Conservation (phyloP, 53 echinoderm and acorn worm species). For the Apostichopus leukothele region DNA sequence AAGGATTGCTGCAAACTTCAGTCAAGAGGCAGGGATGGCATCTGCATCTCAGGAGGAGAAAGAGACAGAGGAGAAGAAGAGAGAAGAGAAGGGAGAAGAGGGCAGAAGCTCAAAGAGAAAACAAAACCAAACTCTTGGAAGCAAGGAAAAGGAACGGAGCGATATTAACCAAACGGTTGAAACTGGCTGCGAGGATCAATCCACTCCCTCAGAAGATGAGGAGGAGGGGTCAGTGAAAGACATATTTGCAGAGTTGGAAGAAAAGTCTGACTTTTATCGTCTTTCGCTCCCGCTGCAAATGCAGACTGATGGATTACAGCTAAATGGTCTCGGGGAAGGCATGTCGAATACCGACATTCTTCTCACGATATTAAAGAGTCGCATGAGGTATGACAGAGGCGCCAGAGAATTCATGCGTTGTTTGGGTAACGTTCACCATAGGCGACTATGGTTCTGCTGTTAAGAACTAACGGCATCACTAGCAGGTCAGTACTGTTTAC, state of each 20-base stretch:
- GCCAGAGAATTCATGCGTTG: slow-evolving; percentile 36
- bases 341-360: slow-evolving; percentile 34
- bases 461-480: neutral
- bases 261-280: slow-evolving; percentile 30
- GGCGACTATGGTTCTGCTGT: neutral
- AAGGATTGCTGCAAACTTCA: no score
- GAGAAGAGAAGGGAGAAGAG: neutral
- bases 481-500: no score
- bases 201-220: neutral
- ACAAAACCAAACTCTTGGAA: neutral
- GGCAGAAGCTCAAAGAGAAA: neutral
- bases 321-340: slow-evolving; percentile 1
- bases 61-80: neutral
- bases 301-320: slow-evolving; percentile 29
- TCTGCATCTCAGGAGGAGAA: neutral
- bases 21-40: neutral
- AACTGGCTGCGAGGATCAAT: neutral
- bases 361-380: slow-evolving; percentile 16
- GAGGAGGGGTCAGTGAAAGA: neutral
- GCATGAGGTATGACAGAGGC: slow-evolving; percentile 17
- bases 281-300: slow-evolving; percentile 20
- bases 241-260: slow-evolving; percentile 18
- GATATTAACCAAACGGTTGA: neutral
- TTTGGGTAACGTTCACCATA: neutral
- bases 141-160: neutral